Conservation (phyloP, 2,797 vertebrate species). For the Denticeps clupeoides region DNA sequence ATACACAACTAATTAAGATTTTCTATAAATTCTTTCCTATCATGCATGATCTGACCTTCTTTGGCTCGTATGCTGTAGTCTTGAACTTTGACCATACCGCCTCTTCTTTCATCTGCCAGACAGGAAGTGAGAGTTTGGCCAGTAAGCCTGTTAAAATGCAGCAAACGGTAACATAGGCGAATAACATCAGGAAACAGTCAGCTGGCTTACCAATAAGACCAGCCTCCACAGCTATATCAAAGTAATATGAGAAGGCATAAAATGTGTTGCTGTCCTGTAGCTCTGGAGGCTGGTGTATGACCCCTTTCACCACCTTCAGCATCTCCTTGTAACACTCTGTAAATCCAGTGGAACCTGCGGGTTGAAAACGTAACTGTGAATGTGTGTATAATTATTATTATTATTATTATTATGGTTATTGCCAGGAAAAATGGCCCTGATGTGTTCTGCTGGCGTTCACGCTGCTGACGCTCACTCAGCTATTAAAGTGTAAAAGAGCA, state of each 20-base stretch:
- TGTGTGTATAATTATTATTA: too few relatives aligned
- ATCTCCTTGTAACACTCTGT: conserved; percentile 81
- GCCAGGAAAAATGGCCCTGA: too few relatives aligned
- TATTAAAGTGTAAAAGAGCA: too few relatives aligned
- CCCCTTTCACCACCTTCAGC: conserved; percentile 70
- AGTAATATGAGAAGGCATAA: conserved; percentile 96
- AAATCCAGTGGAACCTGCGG: conserved; percentile 70
- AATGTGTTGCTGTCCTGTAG: conserved; percentile 63
- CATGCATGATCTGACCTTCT: conserved; percentile 66
- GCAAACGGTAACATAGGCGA: not conserved
- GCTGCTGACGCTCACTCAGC: conserved; percentile 18
- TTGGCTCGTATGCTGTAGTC: conserved; percentile 82
- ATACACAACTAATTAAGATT: too few relatives aligned
- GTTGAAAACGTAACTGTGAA: conserved; percentile 6
- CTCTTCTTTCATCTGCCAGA: conserved; percentile 67
- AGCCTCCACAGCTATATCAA: conserved; percentile 82
- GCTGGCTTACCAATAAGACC: conserved; percentile 78
- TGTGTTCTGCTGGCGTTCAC: too few relatives aligned
- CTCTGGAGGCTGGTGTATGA: conserved; percentile 77
- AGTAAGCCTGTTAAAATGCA: not conserved
- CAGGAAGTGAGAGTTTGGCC: too few relatives aligned
- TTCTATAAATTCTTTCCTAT: too few relatives aligned
- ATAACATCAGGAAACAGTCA: not conserved
- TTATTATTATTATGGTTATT: too few relatives aligned
- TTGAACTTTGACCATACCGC: conserved; percentile 74